phyloP scores from a whole-genome alignment of 2,888 invertebrate genomes.

The Adela reaumurella region DNA sequence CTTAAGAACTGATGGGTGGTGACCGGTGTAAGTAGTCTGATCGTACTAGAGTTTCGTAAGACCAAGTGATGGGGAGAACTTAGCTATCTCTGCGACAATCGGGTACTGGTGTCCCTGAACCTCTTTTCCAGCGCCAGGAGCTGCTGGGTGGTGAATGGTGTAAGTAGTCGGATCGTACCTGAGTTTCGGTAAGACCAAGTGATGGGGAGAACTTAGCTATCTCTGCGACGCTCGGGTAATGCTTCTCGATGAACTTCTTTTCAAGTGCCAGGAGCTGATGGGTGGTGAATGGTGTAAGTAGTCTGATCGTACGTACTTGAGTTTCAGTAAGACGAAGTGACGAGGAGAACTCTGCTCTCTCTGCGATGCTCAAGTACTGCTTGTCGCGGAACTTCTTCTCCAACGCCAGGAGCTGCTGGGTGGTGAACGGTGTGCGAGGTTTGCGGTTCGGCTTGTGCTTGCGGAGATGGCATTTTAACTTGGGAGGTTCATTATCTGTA shows the following conservation, averaged over 20 bases:
- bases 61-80: constrained; percentile 85
- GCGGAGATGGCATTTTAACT: constrained; percentile 84
- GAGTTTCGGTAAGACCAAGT: constrained; percentile 67
- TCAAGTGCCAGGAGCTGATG: constrained; percentile 92
- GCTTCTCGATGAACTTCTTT: constrained; percentile 95
- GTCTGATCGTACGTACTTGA: constrained; percentile 56
- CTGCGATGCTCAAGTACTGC: constrained; percentile 96
- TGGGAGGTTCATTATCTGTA: constrained; percentile 75
- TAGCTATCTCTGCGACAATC: constrained; percentile 89
- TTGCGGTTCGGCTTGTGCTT: constrained; percentile 99
- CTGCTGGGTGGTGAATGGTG: constrained; percentile 96
- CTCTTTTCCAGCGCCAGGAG: constrained; percentile 87
- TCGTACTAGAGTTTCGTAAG: constrained; percentile 64
- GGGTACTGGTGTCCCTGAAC: constrained; percentile 92
- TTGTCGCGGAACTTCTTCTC: constrained; percentile 97
- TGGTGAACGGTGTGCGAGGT: constrained; percentile 97
- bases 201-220: constrained; percentile 96
- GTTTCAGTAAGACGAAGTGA: constrained; percentile 75
- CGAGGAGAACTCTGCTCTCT: constrained; percentile 95
- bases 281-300: constrained; percentile 97
- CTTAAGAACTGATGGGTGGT: too few species aligned
- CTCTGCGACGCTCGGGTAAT: constrained; percentile 96
- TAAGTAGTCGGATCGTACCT: too few species aligned
- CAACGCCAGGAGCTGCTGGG: constrained; percentile 88
- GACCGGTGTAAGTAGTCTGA: too few species aligned